Base-by-base conservation (phyloP, 2,888 invertebrate species). In the Philhelius pedissequus region DNA sequence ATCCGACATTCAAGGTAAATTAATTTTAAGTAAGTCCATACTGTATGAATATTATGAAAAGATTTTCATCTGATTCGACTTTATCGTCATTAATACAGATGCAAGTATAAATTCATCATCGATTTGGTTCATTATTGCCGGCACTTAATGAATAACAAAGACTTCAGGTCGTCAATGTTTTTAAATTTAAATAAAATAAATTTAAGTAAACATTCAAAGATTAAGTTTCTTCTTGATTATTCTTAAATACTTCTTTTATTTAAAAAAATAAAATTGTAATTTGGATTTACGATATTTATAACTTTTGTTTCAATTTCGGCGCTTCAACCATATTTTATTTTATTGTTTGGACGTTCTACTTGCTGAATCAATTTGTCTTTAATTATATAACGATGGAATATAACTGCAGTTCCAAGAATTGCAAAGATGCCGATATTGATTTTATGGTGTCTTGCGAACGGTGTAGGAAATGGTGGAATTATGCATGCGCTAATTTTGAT, bases 381-480 rank as follows among this genome's bases (percentile, higher is more conserved):
- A 11, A 11, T 62, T 62, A 11, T 4, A 1, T 5, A 13, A 38
- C 22, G 69, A 70, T 70, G 56, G n/a, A 22, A 15, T 15, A 22
- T 13, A 43, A 35, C 13, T 70, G 56, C 15, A 45, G 69, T 43
- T 27, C 32, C 1, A 9, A 54, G 1, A 32, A 2, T 3, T 69
- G 69, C 18, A 35, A 50, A 8, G 52, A 54, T 9, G 40, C 15
- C 8, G 52, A 68, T 15, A 56, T 56, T 11, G 11, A 15, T 4
- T 20, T 6, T 0, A 56, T 69, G 56, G 54, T 69, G 20, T 18
- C 11, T 13, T 70, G 58, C 50, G 68, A 76, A 4, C 20, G 40
- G 8, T 76, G 76, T 13, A 48, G 22, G 15, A 25, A 48, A 38
- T 75, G 75, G 75, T 75, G 58, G 66, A 66, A 75, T 20, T 75